Evolutionary conservation across 2,888 invertebrate genomes (phyloP), one percentile per base, ranked within the genome.

Genomic region (Ichneumoninae sp.): DNA sequence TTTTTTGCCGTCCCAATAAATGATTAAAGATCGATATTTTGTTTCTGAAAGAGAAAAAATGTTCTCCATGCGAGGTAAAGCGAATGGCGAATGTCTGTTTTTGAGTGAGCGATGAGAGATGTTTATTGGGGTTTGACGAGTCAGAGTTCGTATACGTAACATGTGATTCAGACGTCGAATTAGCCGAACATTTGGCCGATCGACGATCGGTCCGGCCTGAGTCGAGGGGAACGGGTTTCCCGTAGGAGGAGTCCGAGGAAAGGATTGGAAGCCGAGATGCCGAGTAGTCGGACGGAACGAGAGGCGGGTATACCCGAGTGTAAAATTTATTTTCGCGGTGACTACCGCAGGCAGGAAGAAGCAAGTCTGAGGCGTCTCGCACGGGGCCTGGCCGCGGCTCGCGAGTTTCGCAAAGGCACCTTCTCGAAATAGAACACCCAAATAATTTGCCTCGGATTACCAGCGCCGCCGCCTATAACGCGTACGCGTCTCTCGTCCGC

Each of bases 361-460:
- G 70, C 83, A 82, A 76, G 74, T 69, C 81, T 82, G 80, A 77
- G 57, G 85, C 87, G 87, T 83, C 85, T 86, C 87, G 87, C 85
- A 75, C 79, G 88, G 86, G 89, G 85, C 88, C 90, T 90, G 90
- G 91, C 90, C 77, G 89, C 89, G 91, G 89, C 89, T 90, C 88
- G 91, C 89, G 90, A 90, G 91, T 93, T 93, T 93, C 93, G 93
- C 93, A 93, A 93, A 93, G 92, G 93, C 93, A 93, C 93, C 93
- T 93, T 93, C 93, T 93, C 91, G 91, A 94, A 94, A 94, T 94
- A 94, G 93, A 93, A 93, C 93, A 91, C 93, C 93, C 92, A 94
- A 94, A 94, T 93, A 93, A 94, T 94, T 93, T 94, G 93, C 93
- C 91, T 93, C 93, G 91, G 90, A 93, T 93, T 93, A 92, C 92